Evolutionary conservation across 2,113 vertebrate species (phyloP).

Genomic region (Lepisosteus osseus): DNA sequence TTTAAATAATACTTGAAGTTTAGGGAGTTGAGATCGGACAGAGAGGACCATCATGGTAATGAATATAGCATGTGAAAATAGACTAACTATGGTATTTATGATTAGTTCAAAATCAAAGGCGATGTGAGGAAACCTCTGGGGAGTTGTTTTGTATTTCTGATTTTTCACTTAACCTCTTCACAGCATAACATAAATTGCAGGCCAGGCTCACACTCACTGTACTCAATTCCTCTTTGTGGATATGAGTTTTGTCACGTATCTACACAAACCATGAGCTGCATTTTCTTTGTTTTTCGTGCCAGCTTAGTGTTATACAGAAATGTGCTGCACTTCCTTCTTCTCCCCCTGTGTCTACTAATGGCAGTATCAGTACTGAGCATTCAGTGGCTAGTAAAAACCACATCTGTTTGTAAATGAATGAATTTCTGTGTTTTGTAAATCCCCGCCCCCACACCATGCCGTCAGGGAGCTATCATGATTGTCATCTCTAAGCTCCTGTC

Average conservation of each 20-base stretch:
- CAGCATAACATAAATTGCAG: no score
- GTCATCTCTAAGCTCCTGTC: slow-evolving; percentile 37
- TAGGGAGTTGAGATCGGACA: no score
- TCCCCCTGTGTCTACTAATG: slow-evolving; percentile 3
- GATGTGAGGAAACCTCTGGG: no score
- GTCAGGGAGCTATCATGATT: slow-evolving; percentile 25
- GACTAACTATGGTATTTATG: no score
- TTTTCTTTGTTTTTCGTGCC: neutral
- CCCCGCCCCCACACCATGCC: neutral
- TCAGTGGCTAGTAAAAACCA: neutral
- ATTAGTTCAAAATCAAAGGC: no score
- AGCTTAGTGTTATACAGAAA: neutral
- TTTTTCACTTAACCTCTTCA: no score
- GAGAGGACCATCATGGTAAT: no score
- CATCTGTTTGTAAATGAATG: slow-evolving; percentile 10
- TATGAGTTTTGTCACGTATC: neutral
- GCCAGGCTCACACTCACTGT: no score
- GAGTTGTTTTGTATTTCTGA: no score
- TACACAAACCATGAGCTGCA: neutral
- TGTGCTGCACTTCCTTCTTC: slow-evolving; percentile 5
- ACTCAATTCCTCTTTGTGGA: neutral
- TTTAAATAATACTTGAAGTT: no score
- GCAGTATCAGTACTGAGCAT: slow-evolving; percentile 3
- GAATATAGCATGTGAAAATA: no score
- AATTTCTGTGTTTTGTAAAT: slow-evolving; percentile 15